Conservation (phyloP, 2,797 vertebrate genomes). For the Cynopterus sphinx region DNA sequence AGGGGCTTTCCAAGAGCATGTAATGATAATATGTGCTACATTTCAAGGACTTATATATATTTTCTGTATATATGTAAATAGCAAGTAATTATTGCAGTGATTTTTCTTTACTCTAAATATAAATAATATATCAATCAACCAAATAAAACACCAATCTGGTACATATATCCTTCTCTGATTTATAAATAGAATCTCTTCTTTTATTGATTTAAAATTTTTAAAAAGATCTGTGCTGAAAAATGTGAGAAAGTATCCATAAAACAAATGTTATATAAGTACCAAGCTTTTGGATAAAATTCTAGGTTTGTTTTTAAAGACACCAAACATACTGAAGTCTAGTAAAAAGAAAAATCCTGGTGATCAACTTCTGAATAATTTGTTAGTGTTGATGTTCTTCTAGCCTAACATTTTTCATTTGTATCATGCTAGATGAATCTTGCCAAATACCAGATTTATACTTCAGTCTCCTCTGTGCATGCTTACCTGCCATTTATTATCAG, state of each 20-base stretch:
- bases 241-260: neutral
- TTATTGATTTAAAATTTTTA: neutral
- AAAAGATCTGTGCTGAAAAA: neutral
- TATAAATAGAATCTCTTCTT: constrained; percentile 9
- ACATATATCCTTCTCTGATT: neutral
- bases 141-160: constrained; percentile 13
- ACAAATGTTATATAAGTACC: neutral
- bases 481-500: constrained; percentile 42
- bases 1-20: neutral
- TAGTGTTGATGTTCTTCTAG: neutral
- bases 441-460: neutral
- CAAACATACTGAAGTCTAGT: constrained; percentile 4
- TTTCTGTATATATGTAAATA: constrained; percentile 49
- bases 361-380: constrained; percentile 33
- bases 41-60: constrained; percentile 51
- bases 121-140: constrained; percentile 48
- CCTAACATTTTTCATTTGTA: neutral
- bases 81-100: constrained; percentile 24
- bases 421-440: neutral
- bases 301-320: constrained; percentile 21
- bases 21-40: constrained; percentile 41
- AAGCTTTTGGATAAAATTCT: constrained; percentile 4
- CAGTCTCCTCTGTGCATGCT: neutral
- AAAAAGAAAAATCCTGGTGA: neutral
- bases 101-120: constrained; percentile 53